These are phyloP conservation scores for Shinisaurus crocodilurus DNA, from an alignment of 2,113 vertebrate species.

Conservation along the genomic window DNA sequence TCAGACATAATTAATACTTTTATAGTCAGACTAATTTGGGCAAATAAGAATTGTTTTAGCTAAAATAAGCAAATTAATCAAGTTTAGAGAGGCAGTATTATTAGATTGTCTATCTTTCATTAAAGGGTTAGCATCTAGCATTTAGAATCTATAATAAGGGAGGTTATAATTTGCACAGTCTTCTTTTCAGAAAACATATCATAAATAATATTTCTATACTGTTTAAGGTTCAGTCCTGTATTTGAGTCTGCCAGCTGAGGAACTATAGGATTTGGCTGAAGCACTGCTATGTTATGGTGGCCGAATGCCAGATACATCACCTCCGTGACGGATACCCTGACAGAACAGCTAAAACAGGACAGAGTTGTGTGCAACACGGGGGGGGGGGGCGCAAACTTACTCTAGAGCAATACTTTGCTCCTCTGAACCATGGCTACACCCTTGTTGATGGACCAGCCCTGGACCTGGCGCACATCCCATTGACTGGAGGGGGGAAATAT, in stretches of 20 bases:
- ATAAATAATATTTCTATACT: not conserved
- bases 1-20: conserved; percentile 11
- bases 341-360: not conserved
- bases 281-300: too few relatives aligned
- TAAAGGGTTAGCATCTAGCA: not conserved
- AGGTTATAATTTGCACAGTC: not conserved
- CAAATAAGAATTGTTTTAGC: conserved; percentile 2
- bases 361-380: not conserved
- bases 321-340: not conserved
- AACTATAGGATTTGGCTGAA: not conserved
- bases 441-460: too few relatives aligned
- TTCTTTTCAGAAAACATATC: not conserved
- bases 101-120: not conserved
- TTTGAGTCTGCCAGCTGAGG: not conserved
- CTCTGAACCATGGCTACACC: too few relatives aligned
- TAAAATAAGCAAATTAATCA: conserved; percentile 12
- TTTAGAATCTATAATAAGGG: not conserved
- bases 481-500: too few relatives aligned
- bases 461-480: too few relatives aligned
- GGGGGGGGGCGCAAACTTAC: too few relatives aligned
- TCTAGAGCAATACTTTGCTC: too few relatives aligned
- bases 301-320: not conserved
- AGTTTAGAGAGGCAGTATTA: not conserved
- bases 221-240: not conserved
- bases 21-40: not conserved